These are phyloP conservation scores for Mycteria americana DNA, from an alignment of 2,797 vertebrate genomes.

Conservation along the genomic window DNA sequence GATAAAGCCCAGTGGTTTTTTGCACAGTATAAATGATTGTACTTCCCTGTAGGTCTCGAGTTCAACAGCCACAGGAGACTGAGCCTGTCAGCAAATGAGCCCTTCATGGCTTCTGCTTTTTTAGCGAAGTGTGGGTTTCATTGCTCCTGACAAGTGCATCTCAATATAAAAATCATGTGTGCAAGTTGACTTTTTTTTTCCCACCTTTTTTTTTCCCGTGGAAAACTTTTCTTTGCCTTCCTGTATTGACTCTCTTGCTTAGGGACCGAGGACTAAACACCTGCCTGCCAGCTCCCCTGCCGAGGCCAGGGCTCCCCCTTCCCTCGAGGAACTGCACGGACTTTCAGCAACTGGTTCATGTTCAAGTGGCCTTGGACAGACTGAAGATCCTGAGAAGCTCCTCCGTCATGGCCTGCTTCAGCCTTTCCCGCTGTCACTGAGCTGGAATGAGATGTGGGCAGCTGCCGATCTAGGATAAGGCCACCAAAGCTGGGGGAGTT, in stretches of 20 bases:
- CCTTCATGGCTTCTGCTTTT: background rate
- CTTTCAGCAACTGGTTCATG: background rate
- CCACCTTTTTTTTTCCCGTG: background rate
- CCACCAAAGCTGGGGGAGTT: background rate
- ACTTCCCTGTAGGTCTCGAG: background rate
- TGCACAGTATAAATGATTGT: background rate
- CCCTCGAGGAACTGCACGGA: background rate
- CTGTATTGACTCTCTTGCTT: background rate
- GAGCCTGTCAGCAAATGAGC: slow-evolving; percentile 10
- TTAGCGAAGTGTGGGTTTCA: background rate
- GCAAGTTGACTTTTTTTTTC: background rate
- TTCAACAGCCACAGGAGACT: background rate
- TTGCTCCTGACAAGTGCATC: background rate
- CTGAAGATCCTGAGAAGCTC: background rate
- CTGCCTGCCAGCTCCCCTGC: background rate
- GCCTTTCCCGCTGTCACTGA: background rate
- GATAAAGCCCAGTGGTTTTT: slow-evolving; percentile 4
- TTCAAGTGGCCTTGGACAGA: background rate
- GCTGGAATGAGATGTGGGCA: background rate
- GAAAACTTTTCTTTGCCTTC: background rate
- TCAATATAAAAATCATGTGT: background rate
- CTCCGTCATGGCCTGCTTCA: background rate
- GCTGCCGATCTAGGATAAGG: background rate
- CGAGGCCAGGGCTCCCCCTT: background rate
- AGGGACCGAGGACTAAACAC: background rate